Base-by-base conservation (phyloP, 2,797 vertebrate species). In the Acipenser transmontanus region DNA sequence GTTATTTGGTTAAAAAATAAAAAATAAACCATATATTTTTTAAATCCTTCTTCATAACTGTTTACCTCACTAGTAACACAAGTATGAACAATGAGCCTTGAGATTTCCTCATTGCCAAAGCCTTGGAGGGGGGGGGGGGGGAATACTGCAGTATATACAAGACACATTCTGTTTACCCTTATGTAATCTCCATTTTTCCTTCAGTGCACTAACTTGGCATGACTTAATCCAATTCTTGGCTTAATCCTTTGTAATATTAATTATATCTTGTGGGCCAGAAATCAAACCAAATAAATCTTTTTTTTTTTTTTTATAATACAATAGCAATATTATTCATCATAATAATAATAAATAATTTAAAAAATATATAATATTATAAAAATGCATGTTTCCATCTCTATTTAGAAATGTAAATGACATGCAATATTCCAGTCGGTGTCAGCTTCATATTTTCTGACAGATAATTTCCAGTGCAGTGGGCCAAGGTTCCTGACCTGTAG, bases 21-120 rank as follows among this genome's bases (percentile, higher is more conserved):
- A 17, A 17, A 17, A 17, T 17, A 17, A 17, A 34, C 34, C 34
- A 4, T 34, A 34, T 34, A 34, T 34, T 3, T 34, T 34, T 34
- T 34, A 34, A 34, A 34, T 34, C 34, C 34, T 1, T 34, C 34
- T 34, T 34, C 34, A 34, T 34, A 34, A 34, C 34, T 34, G 63
- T 85, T 86, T 82, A 79, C 65, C 64, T 78, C 68, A 69, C 67
- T 11, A 6, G 75, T 72, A 80, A 85, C 61, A 71, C 8, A 74
- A 86, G 68, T 70, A 68, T 11, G 14, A 65, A 70, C 34, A 34
- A 34, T 34, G 34, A 34, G 34, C 34, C 71, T 73, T 74, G 76
- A 70, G 68, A 68, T 72, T 72, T 12, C 0, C 59, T 64, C 66
- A 64, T 52, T 60, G 66, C 67, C 61, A 65, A 69, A 61, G 72